Percentiles rank a stretch among this genome's conserved stretches.
phyloP scores from a whole-genome alignment of 2,797 vertebrate genomes.

The Spinus pinus region DNA sequence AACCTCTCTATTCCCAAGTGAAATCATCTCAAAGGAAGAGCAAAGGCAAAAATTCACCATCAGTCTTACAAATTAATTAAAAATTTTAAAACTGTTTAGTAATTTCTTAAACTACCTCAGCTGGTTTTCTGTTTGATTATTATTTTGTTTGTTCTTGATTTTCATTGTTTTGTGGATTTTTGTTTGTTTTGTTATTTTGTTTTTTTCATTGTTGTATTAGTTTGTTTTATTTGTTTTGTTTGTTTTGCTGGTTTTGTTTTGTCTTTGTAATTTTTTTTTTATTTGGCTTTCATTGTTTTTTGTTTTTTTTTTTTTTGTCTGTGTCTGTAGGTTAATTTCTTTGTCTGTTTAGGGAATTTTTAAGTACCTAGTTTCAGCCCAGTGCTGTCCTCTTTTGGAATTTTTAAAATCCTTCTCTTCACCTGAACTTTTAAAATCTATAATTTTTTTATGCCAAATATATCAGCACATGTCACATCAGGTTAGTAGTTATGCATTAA shows the following conservation, averaged over 20 bases:
- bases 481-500: neutral
- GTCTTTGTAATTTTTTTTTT: neutral
- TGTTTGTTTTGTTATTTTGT: no score
- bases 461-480: neutral
- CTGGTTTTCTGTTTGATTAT: rapidly evolving
- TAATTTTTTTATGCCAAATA: neutral
- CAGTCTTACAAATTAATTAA: neutral
- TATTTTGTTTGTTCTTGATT: neutral
- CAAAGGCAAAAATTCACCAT: neutral
- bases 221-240: neutral
- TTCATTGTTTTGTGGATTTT: neutral
- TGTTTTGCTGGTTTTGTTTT: neutral
- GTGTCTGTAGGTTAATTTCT: neutral
- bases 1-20: neutral
- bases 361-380: neutral
- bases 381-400: neutral
- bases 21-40: neutral
- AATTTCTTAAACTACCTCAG: neutral
- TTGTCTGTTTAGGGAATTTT: neutral
- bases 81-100: neutral
- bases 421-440: neutral
- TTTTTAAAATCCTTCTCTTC: neutral
- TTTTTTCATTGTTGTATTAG: rapidly evolving
- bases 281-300: neutral
- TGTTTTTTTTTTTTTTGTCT: neutral